Conservation (phyloP, 2,888 invertebrate species). For the Acheta domesticus region DNA sequence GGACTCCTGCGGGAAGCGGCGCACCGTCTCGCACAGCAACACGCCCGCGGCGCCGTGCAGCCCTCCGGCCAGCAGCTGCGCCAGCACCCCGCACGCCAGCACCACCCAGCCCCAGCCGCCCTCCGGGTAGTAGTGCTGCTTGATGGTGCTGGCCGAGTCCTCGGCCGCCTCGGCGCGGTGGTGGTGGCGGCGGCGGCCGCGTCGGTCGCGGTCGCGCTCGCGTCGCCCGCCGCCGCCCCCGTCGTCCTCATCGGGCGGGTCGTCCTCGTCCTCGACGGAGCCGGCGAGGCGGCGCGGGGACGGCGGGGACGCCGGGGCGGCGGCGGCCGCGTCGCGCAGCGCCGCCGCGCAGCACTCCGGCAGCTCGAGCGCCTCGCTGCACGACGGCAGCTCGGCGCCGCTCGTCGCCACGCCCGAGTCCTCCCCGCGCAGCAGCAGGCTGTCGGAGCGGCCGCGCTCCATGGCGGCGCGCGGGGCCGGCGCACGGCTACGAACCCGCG, state of each 20-base stretch:
- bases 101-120: conserved; percentile 71
- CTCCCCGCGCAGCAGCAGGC: conserved; percentile 39
- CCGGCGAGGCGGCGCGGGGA: not conserved
- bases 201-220: not conserved
- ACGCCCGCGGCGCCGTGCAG: conserved; percentile 51
- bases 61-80: conserved; percentile 72
- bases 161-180: not conserved
- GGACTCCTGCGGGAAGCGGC: conserved; percentile 28
- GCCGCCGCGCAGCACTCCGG: not conserved
- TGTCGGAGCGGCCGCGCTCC: conserved; percentile 32
- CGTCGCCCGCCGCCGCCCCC: conserved; percentile 24
- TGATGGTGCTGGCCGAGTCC: conserved; percentile 54
- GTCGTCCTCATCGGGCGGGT: conserved; percentile 33
- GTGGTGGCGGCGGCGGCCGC: not conserved
- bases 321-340: not conserved
- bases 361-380: conserved; percentile 7
- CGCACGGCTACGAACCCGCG: not conserved
- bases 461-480: not conserved
- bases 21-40: conserved; percentile 31
- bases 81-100: conserved; percentile 65
- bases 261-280: conserved; percentile 25
- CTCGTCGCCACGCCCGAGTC: conserved; percentile 47
- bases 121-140: conserved; percentile 40
- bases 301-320: not conserved
- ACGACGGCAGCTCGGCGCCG: conserved; percentile 37